A percentile compares a stretch with the other conserved stretches of the same genome.
These are phyloP conservation scores for Erebia aethiops DNA, from an alignment of 2,888 invertebrate genomes.

Conservation along the genomic window DNA sequence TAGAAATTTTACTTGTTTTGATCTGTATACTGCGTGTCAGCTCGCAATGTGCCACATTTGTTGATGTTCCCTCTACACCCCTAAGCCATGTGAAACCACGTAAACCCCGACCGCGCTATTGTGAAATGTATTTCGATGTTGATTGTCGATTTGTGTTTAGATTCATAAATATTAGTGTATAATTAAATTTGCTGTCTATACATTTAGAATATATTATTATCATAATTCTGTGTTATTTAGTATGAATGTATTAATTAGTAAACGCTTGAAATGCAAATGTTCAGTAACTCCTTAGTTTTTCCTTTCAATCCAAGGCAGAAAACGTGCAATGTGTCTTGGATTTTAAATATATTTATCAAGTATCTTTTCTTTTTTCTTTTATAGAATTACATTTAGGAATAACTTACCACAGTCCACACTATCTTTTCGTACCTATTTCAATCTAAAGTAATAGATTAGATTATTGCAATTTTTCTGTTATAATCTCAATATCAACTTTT, in stretches of 20 bases:
- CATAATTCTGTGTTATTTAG: neutral
- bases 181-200: neutral
- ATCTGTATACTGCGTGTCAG: conserved; percentile 5
- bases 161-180: neutral
- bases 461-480: too few species aligned
- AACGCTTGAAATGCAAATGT: conserved; percentile 27
- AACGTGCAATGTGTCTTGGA: too few species aligned
- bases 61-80: neutral
- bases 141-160: conserved; percentile 2
- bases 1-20: neutral
- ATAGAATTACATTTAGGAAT: too few species aligned
- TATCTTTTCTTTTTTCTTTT: too few species aligned
- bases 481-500: too few species aligned
- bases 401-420: too few species aligned
- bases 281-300: neutral
- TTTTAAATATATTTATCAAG: too few species aligned
- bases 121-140: conserved; percentile 9
- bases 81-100: neutral
- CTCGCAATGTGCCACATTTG: neutral
- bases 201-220: conserved; percentile 1
- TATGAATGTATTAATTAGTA: neutral
- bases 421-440: too few species aligned
- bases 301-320: too few species aligned
- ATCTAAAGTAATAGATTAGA: too few species aligned
- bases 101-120: neutral